Base-by-base conservation (phyloP, 2,797 vertebrate genomes). In the Bradypus variegatus region DNA sequence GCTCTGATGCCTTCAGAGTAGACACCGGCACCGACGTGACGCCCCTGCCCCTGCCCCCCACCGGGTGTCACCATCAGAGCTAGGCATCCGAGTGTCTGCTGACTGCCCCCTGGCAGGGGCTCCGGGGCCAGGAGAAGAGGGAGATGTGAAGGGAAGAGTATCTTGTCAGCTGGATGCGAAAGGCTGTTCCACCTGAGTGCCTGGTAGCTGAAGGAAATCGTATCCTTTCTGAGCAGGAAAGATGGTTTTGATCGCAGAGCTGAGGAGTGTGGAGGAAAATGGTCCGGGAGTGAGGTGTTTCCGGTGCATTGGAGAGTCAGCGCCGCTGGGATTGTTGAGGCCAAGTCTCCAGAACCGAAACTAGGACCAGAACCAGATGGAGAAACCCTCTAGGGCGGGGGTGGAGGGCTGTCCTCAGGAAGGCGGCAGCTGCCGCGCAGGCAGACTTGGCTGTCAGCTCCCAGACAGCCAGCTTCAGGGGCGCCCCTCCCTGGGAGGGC, bases 171-270 rank as follows among this genome's bases (percentile, higher is more conserved):
- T 95, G 94, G 76, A 85, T 94, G 93, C 94, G 94, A 96, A 95
- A 91, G 95, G 94, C 96, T 78, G 94, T 96, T 96, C 97, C 96
- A 95, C 95, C 48, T 76, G 88, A 85, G 95, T 94, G 75, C 89
- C 95, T 69, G 84, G 89, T 89, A 95, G 88, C 91, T 72, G 70
- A 94, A 91, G 94, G 91, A 96, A 96, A 95, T 86, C 89, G 33
- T 94, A 93, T 96, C 88, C 94, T 95, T 89, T 72, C 83, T 72
- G 91, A 96, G 75, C 92, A 93, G 94, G 89, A 96, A 84, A 90
- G 90, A 96, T 96, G 96, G 95, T 95, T 96, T 95, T 95, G 93
- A 90, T 95, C 91, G 41, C 64, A 80, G 93, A 90, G 79, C 95
- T 86, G 83, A 92, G 95, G 81, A 93, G 92, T 88, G 85, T 78